These are phyloP conservation scores for Cydia splendana DNA, from an alignment of 1,140 invertebrate genomes.

Conservation along the genomic window DNA sequence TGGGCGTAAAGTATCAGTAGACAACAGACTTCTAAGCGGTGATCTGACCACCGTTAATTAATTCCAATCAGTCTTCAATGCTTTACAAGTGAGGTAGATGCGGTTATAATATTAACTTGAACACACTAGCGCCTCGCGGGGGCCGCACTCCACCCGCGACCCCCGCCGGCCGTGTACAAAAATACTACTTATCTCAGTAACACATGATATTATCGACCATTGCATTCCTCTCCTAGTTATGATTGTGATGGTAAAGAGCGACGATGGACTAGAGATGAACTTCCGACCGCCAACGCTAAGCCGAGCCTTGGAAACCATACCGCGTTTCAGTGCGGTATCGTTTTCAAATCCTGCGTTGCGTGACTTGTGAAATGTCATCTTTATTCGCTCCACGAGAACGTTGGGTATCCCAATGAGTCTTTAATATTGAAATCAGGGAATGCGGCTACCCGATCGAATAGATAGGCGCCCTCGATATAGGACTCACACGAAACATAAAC, in stretches of 20 bases:
- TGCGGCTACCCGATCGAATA: neutral
- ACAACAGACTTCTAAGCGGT: constrained; percentile 75
- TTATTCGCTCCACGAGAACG: constrained; percentile 2
- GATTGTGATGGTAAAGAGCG: constrained; percentile 17
- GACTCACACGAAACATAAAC: constrained; percentile 34
- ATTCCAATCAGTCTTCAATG: constrained; percentile 71
- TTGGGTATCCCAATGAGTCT: neutral
- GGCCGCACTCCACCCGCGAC: constrained; percentile 38
- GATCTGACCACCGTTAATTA: constrained; percentile 73
- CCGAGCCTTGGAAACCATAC: neutral
- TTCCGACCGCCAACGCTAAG: neutral
- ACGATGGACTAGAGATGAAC: neutral
- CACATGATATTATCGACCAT: constrained; percentile 52
- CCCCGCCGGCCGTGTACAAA: constrained; percentile 53
- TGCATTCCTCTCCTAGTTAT: constrained; percentile 50
- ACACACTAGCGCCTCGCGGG: constrained; percentile 42
- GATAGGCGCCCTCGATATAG: neutral
- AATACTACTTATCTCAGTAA: constrained; percentile 60
- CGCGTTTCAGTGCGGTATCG: neutral
- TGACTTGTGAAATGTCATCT: neutral
- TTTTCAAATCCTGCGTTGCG: neutral
- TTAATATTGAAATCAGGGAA: neutral
- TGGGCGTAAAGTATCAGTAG: constrained; percentile 53
- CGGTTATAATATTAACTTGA: constrained; percentile 59
- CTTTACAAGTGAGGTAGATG: constrained; percentile 73